A percentile compares a stretch with the other conserved stretches of the same genome.
phyloP scores from a whole-genome alignment of 2,113 vertebrate genomes.

The mouse (Mus musculus) region GRCm39 chr11:114760001-114760500 shows the following conservation, averaged over 20 bases:
- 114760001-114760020: too few relatives aligned
- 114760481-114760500: neutral
- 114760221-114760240: neutral
- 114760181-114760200: fast-evolving
- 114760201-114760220: neutral
- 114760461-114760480: neutral
- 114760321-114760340: fast-evolving
- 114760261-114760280: neutral
- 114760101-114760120: fast-evolving
- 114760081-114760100: neutral
- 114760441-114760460: neutral
- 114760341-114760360: fast-evolving
- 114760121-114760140: neutral
- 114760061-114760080: neutral
- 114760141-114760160: fast-evolving
- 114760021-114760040: neutral
- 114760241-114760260: fast-evolving
- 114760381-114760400: neutral
- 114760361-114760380: neutral
- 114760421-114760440: neutral
- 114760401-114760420: neutral
- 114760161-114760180: neutral
- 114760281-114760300: neutral
- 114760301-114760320: fast-evolving
- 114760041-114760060: neutral